A percentile compares a stretch with the other conserved stretches of the same genome.
Conservation (phyloP, 2,797 vertebrate genomes). For the Bufotes viridis region DNA sequence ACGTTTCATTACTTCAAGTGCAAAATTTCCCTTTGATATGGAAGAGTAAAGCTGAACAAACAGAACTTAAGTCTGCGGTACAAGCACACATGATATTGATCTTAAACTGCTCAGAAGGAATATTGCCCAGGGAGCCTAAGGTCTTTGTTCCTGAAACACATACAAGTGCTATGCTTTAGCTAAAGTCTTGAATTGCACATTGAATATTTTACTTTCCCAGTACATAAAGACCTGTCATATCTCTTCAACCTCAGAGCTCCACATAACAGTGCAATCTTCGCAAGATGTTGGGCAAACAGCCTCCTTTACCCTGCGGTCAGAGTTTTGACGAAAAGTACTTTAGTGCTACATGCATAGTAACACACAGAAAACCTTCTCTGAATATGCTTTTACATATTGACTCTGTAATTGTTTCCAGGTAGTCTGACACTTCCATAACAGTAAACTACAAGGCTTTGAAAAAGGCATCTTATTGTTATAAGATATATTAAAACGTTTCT, state of each 20-base stretch:
- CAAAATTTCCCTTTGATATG: slow-evolving; percentile 4
- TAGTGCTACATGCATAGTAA: background rate
- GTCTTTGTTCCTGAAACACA: slow-evolving; percentile 24
- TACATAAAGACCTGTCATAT: slow-evolving; percentile 47
- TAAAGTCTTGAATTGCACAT: slow-evolving; percentile 39
- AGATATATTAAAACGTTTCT: too few species aligned
- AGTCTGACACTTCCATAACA: background rate
- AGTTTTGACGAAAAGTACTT: background rate
- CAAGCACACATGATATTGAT: slow-evolving; percentile 34
- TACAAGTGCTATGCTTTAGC: slow-evolving; percentile 8
- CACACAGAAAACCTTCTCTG: background rate
- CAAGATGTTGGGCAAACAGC: background rate
- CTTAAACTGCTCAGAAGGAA: slow-evolving; percentile 10
- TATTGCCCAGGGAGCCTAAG: slow-evolving; percentile 17
- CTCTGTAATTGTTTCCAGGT: background rate
- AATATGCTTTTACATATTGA: background rate
- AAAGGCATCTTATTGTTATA: too few species aligned
- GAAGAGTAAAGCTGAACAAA: slow-evolving; percentile 4
- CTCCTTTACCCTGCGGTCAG: background rate
- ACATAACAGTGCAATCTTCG: background rate
- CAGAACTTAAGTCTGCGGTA: background rate
- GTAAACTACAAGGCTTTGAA: too few species aligned
- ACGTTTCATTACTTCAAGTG: background rate
- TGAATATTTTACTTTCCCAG: slow-evolving; percentile 10
- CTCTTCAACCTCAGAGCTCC: slow-evolving; percentile 20